phyloP scores from a whole-genome alignment of 2,888 invertebrate genomes.

The Leptothorax acervorum region DNA sequence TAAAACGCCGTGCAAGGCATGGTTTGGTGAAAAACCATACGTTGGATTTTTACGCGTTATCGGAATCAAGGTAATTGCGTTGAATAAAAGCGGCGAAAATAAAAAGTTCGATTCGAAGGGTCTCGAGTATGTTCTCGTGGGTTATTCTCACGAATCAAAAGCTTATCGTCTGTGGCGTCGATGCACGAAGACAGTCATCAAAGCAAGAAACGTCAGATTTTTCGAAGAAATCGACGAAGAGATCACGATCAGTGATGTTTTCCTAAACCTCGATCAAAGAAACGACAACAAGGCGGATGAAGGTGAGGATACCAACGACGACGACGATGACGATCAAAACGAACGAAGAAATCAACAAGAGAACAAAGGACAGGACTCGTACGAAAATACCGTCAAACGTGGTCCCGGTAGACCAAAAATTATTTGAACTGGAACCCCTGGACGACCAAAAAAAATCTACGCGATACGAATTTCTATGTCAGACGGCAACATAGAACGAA shows the following conservation, averaged over 20 bases:
- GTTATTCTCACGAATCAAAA: not conserved
- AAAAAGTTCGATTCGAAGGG: not conserved
- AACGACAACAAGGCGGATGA: not conserved
- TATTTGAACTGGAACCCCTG: not conserved
- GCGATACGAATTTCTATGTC: fast-evolving
- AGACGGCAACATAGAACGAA: not conserved
- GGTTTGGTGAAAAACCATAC: not conserved
- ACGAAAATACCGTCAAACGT: not conserved
- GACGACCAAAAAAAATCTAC: not conserved
- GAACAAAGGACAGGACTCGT: not conserved
- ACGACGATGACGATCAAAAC: not conserved
- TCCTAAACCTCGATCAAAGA: not conserved
- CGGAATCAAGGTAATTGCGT: not conserved
- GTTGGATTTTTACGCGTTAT: not conserved
- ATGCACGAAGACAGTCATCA: not conserved
- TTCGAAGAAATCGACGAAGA: not conserved
- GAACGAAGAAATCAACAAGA: not conserved
- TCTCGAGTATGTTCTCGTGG: not conserved
- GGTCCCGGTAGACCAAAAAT: not conserved
- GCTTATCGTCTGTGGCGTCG: not conserved
- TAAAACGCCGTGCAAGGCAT: not conserved
- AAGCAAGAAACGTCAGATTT: not conserved
- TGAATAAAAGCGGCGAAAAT: not conserved
- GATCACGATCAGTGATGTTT: not conserved
- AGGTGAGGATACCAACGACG: not conserved